A percentile compares a stretch with the other conserved stretches of the same genome.
phyloP scores from a whole-genome alignment of 1,140 invertebrate genomes.

The Bombus waltoni region DNA sequence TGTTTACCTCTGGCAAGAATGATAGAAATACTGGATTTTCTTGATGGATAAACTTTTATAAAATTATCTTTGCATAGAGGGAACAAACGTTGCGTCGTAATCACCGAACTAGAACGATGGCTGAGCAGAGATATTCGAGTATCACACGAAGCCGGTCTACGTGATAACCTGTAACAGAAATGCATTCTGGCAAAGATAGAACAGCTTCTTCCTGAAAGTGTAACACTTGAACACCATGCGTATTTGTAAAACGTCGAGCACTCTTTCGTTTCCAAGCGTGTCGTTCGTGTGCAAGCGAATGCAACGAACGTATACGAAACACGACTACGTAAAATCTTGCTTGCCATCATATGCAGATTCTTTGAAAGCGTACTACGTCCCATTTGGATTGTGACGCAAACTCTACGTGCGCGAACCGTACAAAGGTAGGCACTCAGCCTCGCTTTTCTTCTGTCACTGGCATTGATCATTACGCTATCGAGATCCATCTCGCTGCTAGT shows the following conservation, averaged over 20 bases:
- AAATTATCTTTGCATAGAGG: background rate
- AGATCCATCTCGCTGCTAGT: background rate
- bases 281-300: background rate
- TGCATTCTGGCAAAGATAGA: background rate
- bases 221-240: constrained; percentile 1
- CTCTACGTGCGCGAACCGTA: background rate
- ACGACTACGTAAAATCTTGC: constrained; percentile 20
- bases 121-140: background rate
- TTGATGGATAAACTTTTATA: background rate
- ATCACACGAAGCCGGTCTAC: background rate
- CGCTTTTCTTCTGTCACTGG: background rate
- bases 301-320: constrained; percentile 10
- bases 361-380: constrained; percentile 40
- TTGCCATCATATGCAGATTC: constrained; percentile 39
- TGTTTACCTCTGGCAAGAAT: too few relatives aligned
- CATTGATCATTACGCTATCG: constrained; percentile 1
- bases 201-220: background rate
- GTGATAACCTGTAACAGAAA: background rate
- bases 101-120: background rate
- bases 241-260: constrained; percentile 18
- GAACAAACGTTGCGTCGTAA: background rate
- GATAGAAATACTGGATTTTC: background rate
- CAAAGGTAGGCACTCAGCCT: background rate
- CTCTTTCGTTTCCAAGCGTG: background rate
- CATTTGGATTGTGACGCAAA: constrained; percentile 34